Conservation (phyloP, 2,888 invertebrate species). For the Aphidius colemani region DNA sequence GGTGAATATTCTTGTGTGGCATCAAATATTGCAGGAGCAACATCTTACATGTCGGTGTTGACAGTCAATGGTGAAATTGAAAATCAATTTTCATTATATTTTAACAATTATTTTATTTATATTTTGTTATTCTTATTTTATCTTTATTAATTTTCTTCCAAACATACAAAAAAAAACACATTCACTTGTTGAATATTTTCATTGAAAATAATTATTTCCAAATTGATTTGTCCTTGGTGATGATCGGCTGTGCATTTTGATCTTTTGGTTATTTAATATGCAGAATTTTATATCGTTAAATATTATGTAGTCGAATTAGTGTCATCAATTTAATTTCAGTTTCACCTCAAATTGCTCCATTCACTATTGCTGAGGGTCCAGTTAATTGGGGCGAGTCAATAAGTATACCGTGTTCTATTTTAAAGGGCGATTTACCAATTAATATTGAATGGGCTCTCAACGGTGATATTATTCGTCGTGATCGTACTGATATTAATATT, state of each 20-base stretch:
- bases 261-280: conserved; percentile 5
- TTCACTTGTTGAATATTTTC: not conserved
- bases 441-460: conserved; percentile 60
- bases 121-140: conserved; percentile 1
- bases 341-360: conserved; percentile 73
- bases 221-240: not conserved
- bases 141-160: not conserved
- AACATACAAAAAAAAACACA: not conserved
- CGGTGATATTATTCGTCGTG: conserved; percentile 50
- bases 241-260: conserved; percentile 29
- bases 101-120: not conserved
- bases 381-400: conserved; percentile 80
- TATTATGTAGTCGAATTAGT: not conserved
- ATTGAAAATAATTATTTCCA: not conserved
- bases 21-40: conserved; percentile 64
- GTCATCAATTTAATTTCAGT: conserved; percentile 58
- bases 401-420: conserved; percentile 74
- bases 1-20: conserved; percentile 75
- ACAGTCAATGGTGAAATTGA: conserved; percentile 63
- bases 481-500: conserved; percentile 56
- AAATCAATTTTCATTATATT: not conserved
- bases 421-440: conserved; percentile 79
- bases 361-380: conserved; percentile 75
- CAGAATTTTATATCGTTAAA: not conserved
- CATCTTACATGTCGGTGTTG: conserved; percentile 61